Base-by-base conservation (phyloP, 2,888 invertebrate species). In the Minunthozetes semirufus region DNA sequence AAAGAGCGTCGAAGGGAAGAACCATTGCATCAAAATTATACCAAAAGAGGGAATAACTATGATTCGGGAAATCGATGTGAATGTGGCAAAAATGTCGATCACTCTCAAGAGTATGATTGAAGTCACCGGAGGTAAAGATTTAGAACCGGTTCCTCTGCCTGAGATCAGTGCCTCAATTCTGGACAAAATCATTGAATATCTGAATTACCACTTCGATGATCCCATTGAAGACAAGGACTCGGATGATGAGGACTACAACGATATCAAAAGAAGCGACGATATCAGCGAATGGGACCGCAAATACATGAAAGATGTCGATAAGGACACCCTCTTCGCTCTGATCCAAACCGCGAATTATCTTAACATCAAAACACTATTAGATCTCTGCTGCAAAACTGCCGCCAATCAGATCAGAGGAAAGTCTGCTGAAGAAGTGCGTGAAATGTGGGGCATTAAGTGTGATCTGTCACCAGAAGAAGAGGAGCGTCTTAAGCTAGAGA, bases 191-290 rank as follows among this genome's bases (percentile, higher is more conserved):
- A 81, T 82, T 72, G 81, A 81, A 75, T 85, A 84, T 84, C 85
- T 85, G 79, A 82, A 82, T 19, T 83, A 85, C 80, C 86, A 86
- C 82, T 84, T 84, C 13, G 85, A 86, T 77, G 86, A 86, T 79
- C 94, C 94, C 29, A 48, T 56, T 13, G 59, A 59, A 38, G 56
- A 56, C 0, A 38, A 42, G 19, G 56, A 72, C n/a, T 42, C 46
- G 2, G 72, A 59, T 2, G 94, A 93, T 83, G 93, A 94, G 83
- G 94, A 95, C 82, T 19, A 59, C 15, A 94, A 93, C 83, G 93
- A 94, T 83, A 94, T 95, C 82, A 72, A 72, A 19, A 56, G 50
- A 59, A 72, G 46, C 50, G 56, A 59, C 42, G 56, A 59, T 15
- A 86, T 86, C 77, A 82, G 83, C 75, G 83, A 84, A 15, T 86